These are phyloP conservation scores for Limnephilus lunatus DNA, from an alignment of 2,888 invertebrate species.

Conservation along the genomic window DNA sequence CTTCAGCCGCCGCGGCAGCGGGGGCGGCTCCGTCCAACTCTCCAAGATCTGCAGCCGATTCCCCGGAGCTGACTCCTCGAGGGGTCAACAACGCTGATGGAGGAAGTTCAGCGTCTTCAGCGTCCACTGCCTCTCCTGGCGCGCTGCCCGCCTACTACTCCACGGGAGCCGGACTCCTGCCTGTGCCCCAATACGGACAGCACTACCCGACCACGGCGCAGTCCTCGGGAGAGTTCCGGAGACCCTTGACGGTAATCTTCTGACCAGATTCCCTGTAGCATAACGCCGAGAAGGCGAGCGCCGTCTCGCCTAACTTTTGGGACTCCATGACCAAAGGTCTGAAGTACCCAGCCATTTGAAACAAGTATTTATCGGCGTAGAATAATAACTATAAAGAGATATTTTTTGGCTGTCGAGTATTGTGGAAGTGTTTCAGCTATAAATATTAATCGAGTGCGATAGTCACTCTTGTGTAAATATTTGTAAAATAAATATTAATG, in stretches of 20 bases:
- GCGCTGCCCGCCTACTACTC: conserved; percentile 79
- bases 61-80: conserved; percentile 77
- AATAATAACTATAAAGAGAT: not conserved
- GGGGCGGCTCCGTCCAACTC: conserved; percentile 76
- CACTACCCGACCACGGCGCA: conserved; percentile 78
- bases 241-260: conserved; percentile 88
- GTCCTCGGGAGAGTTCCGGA: conserved; percentile 82
- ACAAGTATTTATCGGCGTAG: conserved; percentile 16
- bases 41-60: conserved; percentile 75
- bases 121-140: conserved; percentile 81
- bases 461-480: conserved; percentile 21
- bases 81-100: conserved; percentile 74
- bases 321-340: conserved; percentile 37
- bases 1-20: conserved; percentile 79
- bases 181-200: conserved; percentile 82
- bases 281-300: conserved; percentile 21
- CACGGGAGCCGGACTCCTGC: conserved; percentile 78
- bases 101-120: conserved; percentile 77
- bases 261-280: conserved; percentile 80
- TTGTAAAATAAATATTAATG: not conserved
- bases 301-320: conserved; percentile 37
- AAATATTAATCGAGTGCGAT: not conserved
- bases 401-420: conserved; percentile 5
- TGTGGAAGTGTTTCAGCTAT: not conserved
- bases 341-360: conserved; percentile 32